phyloP scores from a whole-genome alignment of 2,113 vertebrate genomes.

The Protobothrops mucrosquamatus region DNA sequence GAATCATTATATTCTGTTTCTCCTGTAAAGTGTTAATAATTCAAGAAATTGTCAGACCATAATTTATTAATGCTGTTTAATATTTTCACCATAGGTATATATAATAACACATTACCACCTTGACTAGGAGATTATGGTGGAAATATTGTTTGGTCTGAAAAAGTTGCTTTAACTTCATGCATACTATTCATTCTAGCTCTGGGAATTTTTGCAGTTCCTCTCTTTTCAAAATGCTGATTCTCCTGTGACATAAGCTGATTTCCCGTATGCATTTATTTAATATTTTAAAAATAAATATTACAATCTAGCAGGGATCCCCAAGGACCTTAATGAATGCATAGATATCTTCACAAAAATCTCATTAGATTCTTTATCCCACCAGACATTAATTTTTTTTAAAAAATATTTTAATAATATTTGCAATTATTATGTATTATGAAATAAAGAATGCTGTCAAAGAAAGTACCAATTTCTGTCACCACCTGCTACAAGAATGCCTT shows the following conservation, averaged over 20 bases:
- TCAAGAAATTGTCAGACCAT: constrained; percentile 46
- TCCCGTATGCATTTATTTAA: background rate
- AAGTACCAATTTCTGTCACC: background rate
- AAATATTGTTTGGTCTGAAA: constrained; percentile 19
- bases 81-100: constrained; percentile 49
- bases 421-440: background rate
- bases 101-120: constrained; percentile 31
- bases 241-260: background rate
- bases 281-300: background rate
- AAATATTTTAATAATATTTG: background rate
- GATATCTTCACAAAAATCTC: background rate
- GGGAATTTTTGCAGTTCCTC: background rate
- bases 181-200: background rate
- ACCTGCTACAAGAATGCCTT: background rate
- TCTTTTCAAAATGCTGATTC: background rate
- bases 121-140: constrained; percentile 38
- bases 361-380: background rate
- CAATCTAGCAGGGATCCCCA: background rate
- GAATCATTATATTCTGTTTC: constrained; percentile 56
- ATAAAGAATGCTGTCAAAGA: background rate
- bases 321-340: background rate
- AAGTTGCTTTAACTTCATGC: background rate
- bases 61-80: constrained; percentile 44
- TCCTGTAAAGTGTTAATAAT: constrained; percentile 47
- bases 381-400: background rate